Base-by-base conservation (phyloP, 2,113 vertebrate species). In the Oxygymnocypris stewartii region DNA sequence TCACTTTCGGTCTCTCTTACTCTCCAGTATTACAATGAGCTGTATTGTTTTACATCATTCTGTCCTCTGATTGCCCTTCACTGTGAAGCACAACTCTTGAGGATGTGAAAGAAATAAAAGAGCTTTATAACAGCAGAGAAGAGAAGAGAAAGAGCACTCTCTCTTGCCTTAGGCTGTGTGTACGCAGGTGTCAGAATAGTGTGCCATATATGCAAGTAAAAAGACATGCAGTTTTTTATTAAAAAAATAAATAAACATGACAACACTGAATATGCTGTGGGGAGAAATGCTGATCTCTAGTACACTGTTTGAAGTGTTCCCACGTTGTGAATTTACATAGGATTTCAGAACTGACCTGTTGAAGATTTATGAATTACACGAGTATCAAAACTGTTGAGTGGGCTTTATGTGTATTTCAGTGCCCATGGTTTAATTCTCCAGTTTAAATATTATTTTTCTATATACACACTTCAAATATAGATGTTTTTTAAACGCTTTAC, bases 31-130 rank as follows among this genome's bases (percentile, higher is more conserved):
- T 85, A 71, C 86, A 87, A 71, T 79, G 61, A 82, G 79, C 85
- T 82, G 83, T 85, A 80, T 51, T 51, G 47, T 83, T 87, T 89
- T 89, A 89, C 88, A 89, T 89, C 88, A 89, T 84, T 87, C 88
- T 87, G 88, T 87, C 88, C 86, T 89, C 88, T 74, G 63, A 16
- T 40, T 82, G 86, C 84, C 54, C 88, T 84, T 80, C 86, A 63
- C 37, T 85, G 25, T 85, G 83, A 85, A 85, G 83, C 79, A 79
- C 63, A 79, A 81, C 81, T 83, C 44, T 71, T 35, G 85, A 61
- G 69, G 40, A 67, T 85, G 63, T 44, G 84, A 37, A n/a, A 71
- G 67, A 79, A 79, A 79, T 65, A 31, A 40, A 75, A 42, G 65
- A 80, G 86, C 14, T 80, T 59, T 79, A 25, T 47, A 83, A 51